Evolutionary conservation across 2,888 invertebrate genomes (phyloP).

Genomic region (Hyppa rectilinea): DNA sequence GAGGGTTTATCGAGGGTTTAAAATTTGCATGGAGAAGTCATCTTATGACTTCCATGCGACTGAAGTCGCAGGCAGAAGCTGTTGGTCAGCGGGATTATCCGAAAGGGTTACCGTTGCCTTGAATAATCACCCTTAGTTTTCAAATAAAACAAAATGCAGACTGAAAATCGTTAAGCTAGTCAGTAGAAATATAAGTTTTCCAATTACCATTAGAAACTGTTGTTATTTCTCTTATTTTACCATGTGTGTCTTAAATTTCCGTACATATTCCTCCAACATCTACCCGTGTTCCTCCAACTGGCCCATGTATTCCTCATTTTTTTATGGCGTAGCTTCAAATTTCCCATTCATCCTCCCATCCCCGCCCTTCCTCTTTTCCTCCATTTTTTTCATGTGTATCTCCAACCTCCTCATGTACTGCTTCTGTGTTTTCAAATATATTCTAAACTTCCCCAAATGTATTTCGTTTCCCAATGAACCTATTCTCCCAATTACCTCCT

Average conservation of each 20-base stretch:
- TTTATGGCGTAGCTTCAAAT: neutral
- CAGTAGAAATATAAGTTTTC: neutral
- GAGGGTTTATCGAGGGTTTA: no score
- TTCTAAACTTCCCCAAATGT: neutral
- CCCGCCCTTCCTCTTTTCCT: no score
- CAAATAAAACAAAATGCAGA: neutral
- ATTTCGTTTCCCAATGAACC: neutral
- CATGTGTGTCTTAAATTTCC: neutral
- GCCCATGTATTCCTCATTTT: neutral
- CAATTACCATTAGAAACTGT: neutral
- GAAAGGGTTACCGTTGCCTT: no score
- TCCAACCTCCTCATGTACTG: neutral
- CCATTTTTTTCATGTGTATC: no score
- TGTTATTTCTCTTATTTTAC: neutral
- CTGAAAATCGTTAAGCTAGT: neutral
- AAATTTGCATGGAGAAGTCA: no score
- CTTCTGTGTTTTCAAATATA: no score
- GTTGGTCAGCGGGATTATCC: no score
- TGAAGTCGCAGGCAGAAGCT: no score
- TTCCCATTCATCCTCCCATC: no score
- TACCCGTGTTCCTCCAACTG: neutral
- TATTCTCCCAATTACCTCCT: neutral
- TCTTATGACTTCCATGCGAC: no score
- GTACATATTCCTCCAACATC: neutral
- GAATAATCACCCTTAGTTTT: neutral